Percentiles rank a stretch among this genome's conserved stretches.
These are phyloP conservation scores for Myotis pilosus DNA, from an alignment of 2,797 vertebrate species.

Conservation along the genomic window DNA sequence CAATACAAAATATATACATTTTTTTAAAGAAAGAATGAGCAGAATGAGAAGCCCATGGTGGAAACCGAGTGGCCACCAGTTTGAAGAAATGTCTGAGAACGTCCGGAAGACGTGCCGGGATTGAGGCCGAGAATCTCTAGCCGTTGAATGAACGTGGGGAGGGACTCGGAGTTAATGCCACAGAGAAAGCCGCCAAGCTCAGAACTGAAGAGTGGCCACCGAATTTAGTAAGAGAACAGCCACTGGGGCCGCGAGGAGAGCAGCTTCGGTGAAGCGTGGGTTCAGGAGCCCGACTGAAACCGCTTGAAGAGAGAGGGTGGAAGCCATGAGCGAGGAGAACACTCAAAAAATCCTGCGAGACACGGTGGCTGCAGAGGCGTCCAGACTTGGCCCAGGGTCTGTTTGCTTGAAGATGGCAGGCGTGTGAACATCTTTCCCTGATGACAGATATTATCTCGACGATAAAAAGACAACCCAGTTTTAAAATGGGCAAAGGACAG, in stretches of 20 bases:
- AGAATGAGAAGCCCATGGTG: background rate
- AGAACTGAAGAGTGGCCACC: background rate
- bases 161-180: background rate
- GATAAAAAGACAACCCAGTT: background rate
- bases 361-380: background rate
- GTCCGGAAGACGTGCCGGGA: background rate
- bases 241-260: background rate
- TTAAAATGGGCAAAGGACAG: background rate
- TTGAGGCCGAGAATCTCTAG: background rate
- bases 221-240: background rate
- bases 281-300: background rate
- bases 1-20: too few relatives aligned
- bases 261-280: background rate
- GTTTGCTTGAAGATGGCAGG: constrained; percentile 5
- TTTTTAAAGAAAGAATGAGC: background rate
- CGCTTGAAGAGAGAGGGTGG: background rate
- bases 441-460: background rate
- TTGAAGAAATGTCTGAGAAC: background rate
- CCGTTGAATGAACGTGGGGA: background rate
- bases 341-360: background rate
- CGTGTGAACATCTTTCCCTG: background rate
- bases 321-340: background rate
- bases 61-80: background rate
- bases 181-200: background rate
- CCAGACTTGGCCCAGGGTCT: background rate